Conservation (phyloP, 2,113 vertebrate genomes). For the Arenaria interpres region DNA sequence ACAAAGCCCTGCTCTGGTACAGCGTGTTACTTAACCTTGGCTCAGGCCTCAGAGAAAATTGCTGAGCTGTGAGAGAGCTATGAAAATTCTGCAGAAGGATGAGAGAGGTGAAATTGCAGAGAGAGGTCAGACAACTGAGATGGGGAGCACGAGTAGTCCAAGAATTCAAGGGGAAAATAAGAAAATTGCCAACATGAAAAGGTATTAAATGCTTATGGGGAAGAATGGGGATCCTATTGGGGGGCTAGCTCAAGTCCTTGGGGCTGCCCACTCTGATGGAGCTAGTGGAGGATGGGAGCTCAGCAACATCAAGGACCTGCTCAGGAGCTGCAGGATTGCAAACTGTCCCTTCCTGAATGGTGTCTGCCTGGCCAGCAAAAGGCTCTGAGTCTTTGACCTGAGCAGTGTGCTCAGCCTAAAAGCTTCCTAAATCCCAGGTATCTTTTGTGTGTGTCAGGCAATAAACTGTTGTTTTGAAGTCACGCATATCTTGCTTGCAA, state of each 20-base stretch:
- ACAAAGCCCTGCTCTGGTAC: neutral
- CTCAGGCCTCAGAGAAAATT: neutral
- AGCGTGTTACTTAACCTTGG: neutral
- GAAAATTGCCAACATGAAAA: neutral
- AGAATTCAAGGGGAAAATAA: neutral
- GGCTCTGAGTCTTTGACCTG: neutral
- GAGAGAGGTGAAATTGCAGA: neutral
- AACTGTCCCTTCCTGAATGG: fast-evolving
- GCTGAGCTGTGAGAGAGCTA: neutral
- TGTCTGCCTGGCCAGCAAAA: neutral
- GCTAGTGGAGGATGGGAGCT: neutral
- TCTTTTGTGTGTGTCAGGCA: neutral
- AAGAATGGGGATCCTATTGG: neutral
- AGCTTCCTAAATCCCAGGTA: neutral
- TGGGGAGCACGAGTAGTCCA: neutral
- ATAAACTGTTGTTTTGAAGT: neutral
- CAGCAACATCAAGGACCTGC: too few relatives aligned
- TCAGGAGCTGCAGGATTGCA: neutral
- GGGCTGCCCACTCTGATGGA: neutral
- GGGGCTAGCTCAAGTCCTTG: neutral
- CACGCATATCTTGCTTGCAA: neutral
- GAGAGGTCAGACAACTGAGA: neutral
- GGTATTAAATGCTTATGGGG: neutral
- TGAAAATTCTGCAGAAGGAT: neutral
- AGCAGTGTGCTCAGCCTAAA: neutral